A percentile compares a stretch with the other conserved stretches of the same genome.
Evolutionary conservation across 37 sponge, comb jelly and placozoan genomes (phyloP).

Genomic region (Chondrilla cf. caribensis): DNA sequence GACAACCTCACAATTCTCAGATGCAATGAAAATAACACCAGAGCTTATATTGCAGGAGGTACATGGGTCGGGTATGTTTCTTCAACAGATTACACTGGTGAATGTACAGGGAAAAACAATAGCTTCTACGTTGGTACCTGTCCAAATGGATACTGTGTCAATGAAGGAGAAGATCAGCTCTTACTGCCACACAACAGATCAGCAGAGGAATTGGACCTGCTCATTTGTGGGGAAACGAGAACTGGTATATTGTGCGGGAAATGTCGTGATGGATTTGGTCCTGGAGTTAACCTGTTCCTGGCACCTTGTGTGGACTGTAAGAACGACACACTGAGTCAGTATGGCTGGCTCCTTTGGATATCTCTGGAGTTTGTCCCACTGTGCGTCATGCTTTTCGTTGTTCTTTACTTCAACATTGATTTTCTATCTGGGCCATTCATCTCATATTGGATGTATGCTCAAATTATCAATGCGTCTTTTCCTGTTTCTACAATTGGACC

Average conservation of each 20-base stretch:
- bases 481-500: constrained; percentile 7
- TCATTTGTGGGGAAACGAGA: constrained; percentile 11
- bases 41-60: no score
- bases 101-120: no score
- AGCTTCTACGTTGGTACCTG: background rate
- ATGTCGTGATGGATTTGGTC: constrained; percentile 8
- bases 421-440: constrained; percentile 2
- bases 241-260: constrained; percentile 11
- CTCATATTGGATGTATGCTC: background rate
- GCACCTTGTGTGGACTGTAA: constrained; percentile 8
- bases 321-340: constrained; percentile 1
- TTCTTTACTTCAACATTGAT: constrained; percentile 12
- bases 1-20: no score
- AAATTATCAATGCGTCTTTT: background rate
- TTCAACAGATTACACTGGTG: no score
- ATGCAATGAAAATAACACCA: no score
- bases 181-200: background rate
- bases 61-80: no score
- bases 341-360: constrained; percentile 17
- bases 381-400: background rate
- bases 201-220: background rate
- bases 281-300: constrained; percentile 21
- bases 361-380: constrained; percentile 11
- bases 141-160: constrained; percentile 2
- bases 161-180: background rate